phyloP scores from a whole-genome alignment of 2,113 vertebrate species.

The Menidia beryllina region DNA sequence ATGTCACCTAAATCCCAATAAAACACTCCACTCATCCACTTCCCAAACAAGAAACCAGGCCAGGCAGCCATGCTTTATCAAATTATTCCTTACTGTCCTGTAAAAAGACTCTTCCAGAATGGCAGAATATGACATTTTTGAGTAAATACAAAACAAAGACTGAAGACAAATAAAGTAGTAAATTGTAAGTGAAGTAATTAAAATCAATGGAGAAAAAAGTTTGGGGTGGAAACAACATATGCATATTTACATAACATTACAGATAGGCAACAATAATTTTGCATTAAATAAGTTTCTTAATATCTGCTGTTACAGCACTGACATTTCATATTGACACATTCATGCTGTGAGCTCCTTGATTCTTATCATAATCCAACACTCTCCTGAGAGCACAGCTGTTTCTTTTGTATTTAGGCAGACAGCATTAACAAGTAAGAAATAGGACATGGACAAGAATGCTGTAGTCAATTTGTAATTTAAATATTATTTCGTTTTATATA shows the following conservation, averaged over 20 bases:
- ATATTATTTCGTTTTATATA: too few relatives aligned
- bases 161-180: too few relatives aligned
- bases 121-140: too few relatives aligned
- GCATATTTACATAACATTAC: too few relatives aligned
- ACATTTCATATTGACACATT: constrained; percentile 20
- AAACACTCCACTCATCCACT: neutral
- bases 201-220: too few relatives aligned
- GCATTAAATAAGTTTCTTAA: neutral
- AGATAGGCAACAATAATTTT: neutral
- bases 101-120: neutral
- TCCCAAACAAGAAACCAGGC: too few relatives aligned
- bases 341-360: neutral
- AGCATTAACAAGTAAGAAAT: constrained; percentile 20
- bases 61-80: neutral
- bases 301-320: neutral
- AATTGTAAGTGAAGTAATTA: too few relatives aligned
- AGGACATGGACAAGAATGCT: neutral
- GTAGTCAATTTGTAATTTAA: too few relatives aligned
- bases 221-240: too few relatives aligned
- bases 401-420: constrained; percentile 24
- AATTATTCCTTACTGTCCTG: neutral
- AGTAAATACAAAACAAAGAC: too few relatives aligned
- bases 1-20: neutral
- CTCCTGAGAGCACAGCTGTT: neutral
- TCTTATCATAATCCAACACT: constrained; percentile 30